Conservation (phyloP, 2,888 invertebrate genomes). For the Alloplasta piceator region DNA sequence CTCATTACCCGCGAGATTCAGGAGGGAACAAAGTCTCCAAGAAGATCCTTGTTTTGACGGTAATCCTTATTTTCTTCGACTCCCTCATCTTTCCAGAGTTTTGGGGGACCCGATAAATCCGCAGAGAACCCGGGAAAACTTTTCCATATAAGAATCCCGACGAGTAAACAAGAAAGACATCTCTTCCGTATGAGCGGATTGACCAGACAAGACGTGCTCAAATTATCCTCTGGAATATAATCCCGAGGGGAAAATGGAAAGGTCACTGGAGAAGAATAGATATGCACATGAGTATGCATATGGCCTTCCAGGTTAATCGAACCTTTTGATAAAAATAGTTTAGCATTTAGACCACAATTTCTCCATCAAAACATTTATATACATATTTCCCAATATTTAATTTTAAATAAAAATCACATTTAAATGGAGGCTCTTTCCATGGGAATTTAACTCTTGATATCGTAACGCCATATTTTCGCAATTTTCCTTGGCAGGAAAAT, state of each 20-base stretch:
- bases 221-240: conserved; percentile 30
- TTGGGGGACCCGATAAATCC: conserved; percentile 18
- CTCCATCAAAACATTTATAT: too few relatives aligned
- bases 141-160: conserved; percentile 26
- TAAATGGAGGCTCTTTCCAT: too few relatives aligned
- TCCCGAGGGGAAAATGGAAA: conserved; percentile 25
- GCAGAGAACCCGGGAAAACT: not conserved
- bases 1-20: too few relatives aligned
- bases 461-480: conserved; percentile 29
- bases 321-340: too few relatives aligned
- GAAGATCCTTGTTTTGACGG: not conserved
- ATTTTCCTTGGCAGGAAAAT: conserved; percentile 3
- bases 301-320: not conserved
- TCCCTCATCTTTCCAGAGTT: not conserved
- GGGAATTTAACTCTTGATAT: too few relatives aligned
- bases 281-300: conserved; percentile 20
- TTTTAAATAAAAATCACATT: too few relatives aligned
- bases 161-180: conserved; percentile 41
- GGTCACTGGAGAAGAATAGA: conserved; percentile 17
- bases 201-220: conserved; percentile 44
- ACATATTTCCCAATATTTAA: too few relatives aligned
- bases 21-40: not conserved
- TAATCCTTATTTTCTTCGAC: not conserved
- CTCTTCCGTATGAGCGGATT: conserved; percentile 16
- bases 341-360: too few relatives aligned